Base-by-base conservation (phyloP, 2,888 invertebrate genomes). In the Hybos culiciformis region DNA sequence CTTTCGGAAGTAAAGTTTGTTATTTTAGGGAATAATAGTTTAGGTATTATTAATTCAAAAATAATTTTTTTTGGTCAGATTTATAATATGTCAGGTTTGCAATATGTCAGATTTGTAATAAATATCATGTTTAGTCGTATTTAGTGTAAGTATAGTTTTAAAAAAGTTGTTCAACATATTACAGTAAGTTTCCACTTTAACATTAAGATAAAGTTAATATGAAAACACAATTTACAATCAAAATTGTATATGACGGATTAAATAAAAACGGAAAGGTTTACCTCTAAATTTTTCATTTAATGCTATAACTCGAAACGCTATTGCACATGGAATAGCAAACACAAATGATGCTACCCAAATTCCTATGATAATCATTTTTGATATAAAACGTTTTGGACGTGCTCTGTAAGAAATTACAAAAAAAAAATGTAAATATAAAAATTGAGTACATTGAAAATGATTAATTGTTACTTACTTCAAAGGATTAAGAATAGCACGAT, bases 401-500 rank as follows among this genome's bases (percentile, higher is more conserved):
- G 82, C 80, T 61, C 81, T 81, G 69, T 29, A 70, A 71, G 57
- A 63, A 64, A 17, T 24, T 39, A 32, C 21, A 46, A 37, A 39
- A 24, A 24, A 24, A 17, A 26, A 12, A 39, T 9, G n/a, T n/a
- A 33, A 39, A 24, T 17, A 24, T 32, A 37, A 39, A 32, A 23
- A 5, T 37, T 32, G n/a, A 14, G 4, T 12, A 26, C 3, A 26
- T 12, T 12, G 5, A 29, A 29, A 29, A 29, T 29, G 12, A 12
- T 4, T 5, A 5, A 5, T 26, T n/a, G n/a, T 4, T 29, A 60
- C 67, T 68, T 66, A 80, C 81, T 80, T 78, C 49, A 82, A 67
- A 17, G 82, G 82, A 50, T 78, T 79, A 45, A 82, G 73, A 48
- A 82, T 80, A 3, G 84, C 83, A 36, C 82, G 74, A 63, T 88